Percentiles rank a stretch among this genome's conserved stretches.
These are phyloP conservation scores for Myopa tessellatipennis DNA, from an alignment of 2,888 invertebrate species.

Conservation along the genomic window DNA sequence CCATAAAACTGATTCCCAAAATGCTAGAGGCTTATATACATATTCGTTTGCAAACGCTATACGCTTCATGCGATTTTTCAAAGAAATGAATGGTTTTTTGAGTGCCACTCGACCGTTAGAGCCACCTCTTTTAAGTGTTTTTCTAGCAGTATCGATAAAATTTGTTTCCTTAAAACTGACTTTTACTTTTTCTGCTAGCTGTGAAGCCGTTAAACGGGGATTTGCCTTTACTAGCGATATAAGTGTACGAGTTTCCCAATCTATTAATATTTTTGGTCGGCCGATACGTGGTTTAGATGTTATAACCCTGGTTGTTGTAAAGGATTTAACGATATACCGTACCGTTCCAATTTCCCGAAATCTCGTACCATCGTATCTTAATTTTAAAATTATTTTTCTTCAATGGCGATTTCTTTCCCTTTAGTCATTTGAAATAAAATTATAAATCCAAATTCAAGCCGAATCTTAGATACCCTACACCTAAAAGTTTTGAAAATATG, in stretches of 20 bases:
- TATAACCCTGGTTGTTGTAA: conserved; percentile 36
- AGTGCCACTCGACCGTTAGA: conserved; percentile 12
- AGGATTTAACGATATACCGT: conserved; percentile 32
- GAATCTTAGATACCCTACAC: too few species aligned
- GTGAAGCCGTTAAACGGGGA: conserved; percentile 26
- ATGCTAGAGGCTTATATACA: neutral
- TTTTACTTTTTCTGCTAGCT: conserved; percentile 12
- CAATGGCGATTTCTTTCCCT: conserved; percentile 21
- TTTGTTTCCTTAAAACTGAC: conserved; percentile 17
- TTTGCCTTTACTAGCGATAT: conserved; percentile 28
- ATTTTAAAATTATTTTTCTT: conserved; percentile 23
- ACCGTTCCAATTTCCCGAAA: conserved; percentile 18
- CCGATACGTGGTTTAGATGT: conserved; percentile 37
- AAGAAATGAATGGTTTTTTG: conserved; percentile 8
- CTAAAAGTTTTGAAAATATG: too few species aligned
- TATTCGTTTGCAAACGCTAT: conserved; percentile 13
- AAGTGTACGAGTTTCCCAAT: conserved; percentile 31
- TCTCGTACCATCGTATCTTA: conserved; percentile 12
- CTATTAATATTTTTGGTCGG: conserved; percentile 28
- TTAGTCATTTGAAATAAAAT: conserved; percentile 18
- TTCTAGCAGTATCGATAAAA: conserved; percentile 25
- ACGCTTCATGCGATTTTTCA: conserved; percentile 14
- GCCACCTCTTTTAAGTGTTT: conserved; percentile 27
- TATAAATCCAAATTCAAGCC: neutral
- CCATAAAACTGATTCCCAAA: conserved; percentile 1